phyloP scores from a whole-genome alignment of 2,797 vertebrate species.

The Hoplostethus mediterraneus region DNA sequence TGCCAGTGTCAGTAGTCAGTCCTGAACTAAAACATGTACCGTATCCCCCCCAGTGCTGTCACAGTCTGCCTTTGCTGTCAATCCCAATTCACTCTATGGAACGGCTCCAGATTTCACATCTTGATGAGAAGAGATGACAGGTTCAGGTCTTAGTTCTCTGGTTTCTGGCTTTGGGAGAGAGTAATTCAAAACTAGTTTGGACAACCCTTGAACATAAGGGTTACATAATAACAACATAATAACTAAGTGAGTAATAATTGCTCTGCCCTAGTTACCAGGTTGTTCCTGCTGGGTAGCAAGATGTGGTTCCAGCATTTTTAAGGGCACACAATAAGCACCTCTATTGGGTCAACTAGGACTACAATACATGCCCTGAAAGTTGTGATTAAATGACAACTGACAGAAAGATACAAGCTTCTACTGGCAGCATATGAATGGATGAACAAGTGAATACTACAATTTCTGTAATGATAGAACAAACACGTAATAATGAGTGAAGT shows the following conservation, averaged over 20 bases:
- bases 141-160: slow-evolving; percentile 20
- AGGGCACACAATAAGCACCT: background rate
- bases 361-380: too few relatives aligned
- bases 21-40: slow-evolving; percentile 27
- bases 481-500: too few relatives aligned
- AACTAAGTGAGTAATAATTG: slow-evolving; percentile 25
- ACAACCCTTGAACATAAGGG: slow-evolving; percentile 18
- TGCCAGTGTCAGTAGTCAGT: slow-evolving; percentile 18
- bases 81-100: slow-evolving; percentile 33
- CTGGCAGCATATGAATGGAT: slow-evolving; percentile 14
- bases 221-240: slow-evolving; percentile 19
- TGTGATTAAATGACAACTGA: too few relatives aligned
- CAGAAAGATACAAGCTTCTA: slow-evolving; percentile 4
- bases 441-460: slow-evolving; percentile 1
- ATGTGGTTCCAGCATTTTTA: slow-evolving; percentile 9
- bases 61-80: slow-evolving; percentile 47
- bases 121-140: background rate
- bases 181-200: slow-evolving; percentile 20
- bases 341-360: slow-evolving; percentile 4
- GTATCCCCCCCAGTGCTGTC: slow-evolving; percentile 30
- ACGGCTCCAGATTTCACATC: slow-evolving; percentile 26
- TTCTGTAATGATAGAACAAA: too few relatives aligned
- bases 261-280: background rate
- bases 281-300: slow-evolving; percentile 9
- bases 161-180: slow-evolving; percentile 13